Evolutionary conservation across 37 sponge, comb jelly and placozoan genomes (phyloP).

Genomic region (Eunapius fragilis): DNA sequence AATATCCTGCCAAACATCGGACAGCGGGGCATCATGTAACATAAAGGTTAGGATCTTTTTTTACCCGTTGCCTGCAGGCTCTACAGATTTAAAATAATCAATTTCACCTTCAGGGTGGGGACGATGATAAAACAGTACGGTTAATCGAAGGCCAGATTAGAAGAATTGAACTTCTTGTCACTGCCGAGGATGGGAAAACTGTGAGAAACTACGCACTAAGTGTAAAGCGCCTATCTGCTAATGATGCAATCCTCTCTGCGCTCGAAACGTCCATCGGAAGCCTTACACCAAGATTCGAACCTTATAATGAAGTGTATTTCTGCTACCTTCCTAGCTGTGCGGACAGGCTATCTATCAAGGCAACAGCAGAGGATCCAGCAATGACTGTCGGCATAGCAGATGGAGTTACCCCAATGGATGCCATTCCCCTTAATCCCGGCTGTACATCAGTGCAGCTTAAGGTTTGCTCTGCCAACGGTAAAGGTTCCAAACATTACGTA

Average conservation of each 20-base stretch:
- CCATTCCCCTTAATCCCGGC: constrained; percentile 65
- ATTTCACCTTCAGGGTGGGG: background rate
- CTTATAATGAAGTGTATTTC: constrained; percentile 48
- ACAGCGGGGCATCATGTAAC: constrained; percentile 83
- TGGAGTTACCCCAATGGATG: constrained; percentile 37
- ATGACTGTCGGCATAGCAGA: constrained; percentile 58
- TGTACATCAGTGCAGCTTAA: constrained; percentile 52
- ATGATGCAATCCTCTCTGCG: constrained; percentile 78
- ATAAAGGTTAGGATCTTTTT: constrained; percentile 58
- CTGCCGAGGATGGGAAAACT: constrained; percentile 90
- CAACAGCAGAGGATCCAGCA: constrained; percentile 68
- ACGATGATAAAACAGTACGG: constrained; percentile 65
- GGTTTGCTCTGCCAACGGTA: constrained; percentile 72
- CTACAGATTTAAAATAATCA: background rate
- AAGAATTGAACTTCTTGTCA: constrained; percentile 62
- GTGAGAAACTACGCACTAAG: constrained; percentile 78
- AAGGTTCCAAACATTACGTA: constrained; percentile 39
- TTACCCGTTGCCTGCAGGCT: background rate
- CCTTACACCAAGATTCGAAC: constrained; percentile 78
- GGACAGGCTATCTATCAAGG: constrained; percentile 51
- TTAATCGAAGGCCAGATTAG: constrained; percentile 77
- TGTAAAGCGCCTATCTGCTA: constrained; percentile 72
- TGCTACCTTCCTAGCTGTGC: constrained; percentile 65
- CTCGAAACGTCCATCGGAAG: constrained; percentile 70
- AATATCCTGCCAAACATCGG: constrained; percentile 77